phyloP scores from a whole-genome alignment of 37 sponge, comb jelly and placozoan genomes.

The Mnemiopsis leidyi region DNA sequence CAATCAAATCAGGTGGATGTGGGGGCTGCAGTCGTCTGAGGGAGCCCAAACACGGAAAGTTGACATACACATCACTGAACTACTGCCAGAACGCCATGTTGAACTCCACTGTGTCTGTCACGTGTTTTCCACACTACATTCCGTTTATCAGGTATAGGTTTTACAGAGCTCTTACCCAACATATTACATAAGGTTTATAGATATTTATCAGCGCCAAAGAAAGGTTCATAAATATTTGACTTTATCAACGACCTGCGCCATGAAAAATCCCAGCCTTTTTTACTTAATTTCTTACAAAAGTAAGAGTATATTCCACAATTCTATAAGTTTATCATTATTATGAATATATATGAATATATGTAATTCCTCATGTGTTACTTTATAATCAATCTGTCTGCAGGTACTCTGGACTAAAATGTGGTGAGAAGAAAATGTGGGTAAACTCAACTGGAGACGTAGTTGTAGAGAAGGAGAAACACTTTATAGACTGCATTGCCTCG shows the following conservation, averaged over 20 bases:
- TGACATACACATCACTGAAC: background rate
- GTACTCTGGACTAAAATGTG: background rate
- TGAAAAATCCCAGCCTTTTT: too few species aligned
- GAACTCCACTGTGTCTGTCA: background rate
- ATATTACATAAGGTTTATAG: too few species aligned
- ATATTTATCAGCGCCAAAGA: too few species aligned
- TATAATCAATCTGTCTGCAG: too few species aligned
- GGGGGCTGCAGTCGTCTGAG: background rate
- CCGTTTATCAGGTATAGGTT: background rate
- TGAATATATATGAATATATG: too few species aligned
- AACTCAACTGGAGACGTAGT: background rate
- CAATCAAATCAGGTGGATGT: background rate
- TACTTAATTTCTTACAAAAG: too few species aligned
- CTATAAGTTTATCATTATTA: too few species aligned
- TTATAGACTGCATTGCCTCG: background rate
- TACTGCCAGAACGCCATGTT: background rate
- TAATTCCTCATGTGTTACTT: too few species aligned
- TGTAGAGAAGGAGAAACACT: background rate
- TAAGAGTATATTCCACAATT: too few species aligned
- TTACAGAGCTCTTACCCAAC: too few species aligned
- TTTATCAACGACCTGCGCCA: too few species aligned
- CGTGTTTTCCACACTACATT: background rate
- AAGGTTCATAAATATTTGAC: too few species aligned
- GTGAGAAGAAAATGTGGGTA: background rate
- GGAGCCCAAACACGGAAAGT: background rate